Evolutionary conservation across 2,113 vertebrate genomes (phyloP).

Genomic region (Poeciliopsis occidentalis): DNA sequence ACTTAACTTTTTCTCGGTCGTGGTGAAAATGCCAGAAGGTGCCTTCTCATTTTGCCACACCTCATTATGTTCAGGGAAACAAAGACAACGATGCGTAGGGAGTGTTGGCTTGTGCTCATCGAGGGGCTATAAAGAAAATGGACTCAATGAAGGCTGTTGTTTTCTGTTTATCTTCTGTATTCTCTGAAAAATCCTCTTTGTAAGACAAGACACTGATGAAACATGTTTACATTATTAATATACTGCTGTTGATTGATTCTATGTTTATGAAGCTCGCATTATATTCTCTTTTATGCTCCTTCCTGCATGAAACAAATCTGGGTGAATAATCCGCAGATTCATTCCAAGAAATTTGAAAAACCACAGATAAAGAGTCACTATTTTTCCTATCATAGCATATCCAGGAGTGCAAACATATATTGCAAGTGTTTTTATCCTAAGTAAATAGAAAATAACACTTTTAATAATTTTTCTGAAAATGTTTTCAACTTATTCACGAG

Average conservation of each 20-base stretch:
- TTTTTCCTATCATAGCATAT: not conserved
- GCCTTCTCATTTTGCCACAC: slow-evolving; percentile 24
- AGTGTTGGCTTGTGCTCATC: slow-evolving; percentile 10
- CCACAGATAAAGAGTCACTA: not conserved
- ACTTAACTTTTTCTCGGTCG: slow-evolving; percentile 28
- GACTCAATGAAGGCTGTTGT: slow-evolving; percentile 13
- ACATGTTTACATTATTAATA: slow-evolving; percentile 50
- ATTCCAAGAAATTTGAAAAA: slow-evolving; percentile 15
- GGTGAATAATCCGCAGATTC: slow-evolving; percentile 6
- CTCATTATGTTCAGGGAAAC: slow-evolving; percentile 43
- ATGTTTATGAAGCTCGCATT: not conserved
- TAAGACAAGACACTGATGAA: slow-evolving; percentile 20
- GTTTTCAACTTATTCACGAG: not conserved
- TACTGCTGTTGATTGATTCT: slow-evolving; percentile 4
- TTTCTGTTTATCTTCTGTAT: slow-evolving; percentile 10
- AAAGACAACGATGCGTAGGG: not conserved
- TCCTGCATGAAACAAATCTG: slow-evolving; percentile 13
- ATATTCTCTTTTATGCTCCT: slow-evolving; percentile 14
- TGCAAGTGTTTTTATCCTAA: not conserved
- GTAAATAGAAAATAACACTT: not conserved
- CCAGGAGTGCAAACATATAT: not conserved
- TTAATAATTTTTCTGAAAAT: not conserved
- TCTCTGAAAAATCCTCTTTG: slow-evolving; percentile 5
- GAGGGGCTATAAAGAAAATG: slow-evolving; percentile 30
- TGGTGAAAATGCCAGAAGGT: slow-evolving; percentile 34